Evolutionary conservation across 2,113 vertebrate genomes (phyloP).

Genomic region (Anser cygnoides): DNA sequence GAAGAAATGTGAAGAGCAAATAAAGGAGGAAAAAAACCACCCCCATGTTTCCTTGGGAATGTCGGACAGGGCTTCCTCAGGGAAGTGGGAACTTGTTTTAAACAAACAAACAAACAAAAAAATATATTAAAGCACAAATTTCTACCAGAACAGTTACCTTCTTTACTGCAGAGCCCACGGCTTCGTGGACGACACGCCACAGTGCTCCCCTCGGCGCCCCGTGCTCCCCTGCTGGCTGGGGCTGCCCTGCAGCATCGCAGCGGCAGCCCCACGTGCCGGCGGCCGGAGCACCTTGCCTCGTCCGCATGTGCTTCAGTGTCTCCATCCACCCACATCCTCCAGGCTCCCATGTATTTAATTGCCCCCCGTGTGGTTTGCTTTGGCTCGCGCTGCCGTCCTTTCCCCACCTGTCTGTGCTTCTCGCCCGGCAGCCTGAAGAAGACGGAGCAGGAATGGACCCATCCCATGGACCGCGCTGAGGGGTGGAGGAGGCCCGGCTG

Average conservation of each 20-base stretch:
- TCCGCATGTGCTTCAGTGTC: conserved; percentile 65
- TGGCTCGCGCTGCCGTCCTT: background rate
- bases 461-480: background rate
- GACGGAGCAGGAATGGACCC: conserved; percentile 14
- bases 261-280: background rate
- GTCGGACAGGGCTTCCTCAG: conserved; percentile 59
- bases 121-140: conserved; percentile 87
- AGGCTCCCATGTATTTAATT: conserved; percentile 43
- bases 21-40: background rate
- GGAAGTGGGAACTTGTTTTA: conserved; percentile 70
- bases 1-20: conserved; percentile 50
- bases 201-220: conserved; percentile 16
- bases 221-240: conserved; percentile 12
- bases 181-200: conserved; percentile 34
- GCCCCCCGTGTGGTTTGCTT: conserved; percentile 39
- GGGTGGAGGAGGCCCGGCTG: conserved; percentile 1
- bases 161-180: conserved; percentile 73
- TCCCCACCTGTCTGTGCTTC: background rate
- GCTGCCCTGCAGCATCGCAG: background rate
- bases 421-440: background rate
- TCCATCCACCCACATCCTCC: conserved; percentile 46
- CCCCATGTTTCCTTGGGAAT: conserved; percentile 54
- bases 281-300: background rate
- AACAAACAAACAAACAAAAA: conserved; percentile 61
- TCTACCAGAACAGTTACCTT: conserved; percentile 81